Evolutionary conservation across 35 echinoderm and acorn worm genomes (phyloP), one percentile per base, ranked within the genome.

Genomic region (Patiria miniata): DNA sequence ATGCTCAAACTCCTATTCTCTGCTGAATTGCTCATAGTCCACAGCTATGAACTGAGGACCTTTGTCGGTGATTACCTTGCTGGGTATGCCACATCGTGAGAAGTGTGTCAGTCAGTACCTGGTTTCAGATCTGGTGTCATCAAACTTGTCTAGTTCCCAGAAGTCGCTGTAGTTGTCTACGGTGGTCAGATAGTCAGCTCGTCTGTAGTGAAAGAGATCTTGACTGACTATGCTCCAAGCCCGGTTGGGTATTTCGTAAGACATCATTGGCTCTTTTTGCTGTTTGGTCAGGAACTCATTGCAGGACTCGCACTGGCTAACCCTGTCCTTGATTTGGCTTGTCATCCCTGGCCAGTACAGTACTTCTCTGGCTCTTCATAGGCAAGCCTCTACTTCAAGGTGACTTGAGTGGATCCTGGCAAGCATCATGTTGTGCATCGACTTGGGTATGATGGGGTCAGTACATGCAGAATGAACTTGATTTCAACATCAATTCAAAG

Each of bases 301-400:
- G 69, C 92, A 94, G 9, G 51, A 39, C 5, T 76, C 81, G 79
- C 91, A 93, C n/a, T 57, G 73, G 33, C 26, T 50, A 8, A 93
- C 77, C 57, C 28, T 51, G 30, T 65, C 69, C 69, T 83, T 88
- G 18, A 88, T 83, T 33, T 93, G 79, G 18, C 59, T 56, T 78
- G 79, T 8, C 86, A 93, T 93, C 12, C 91, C 79, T 21, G 65
- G 83, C 92, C 87, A 94, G 68, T 85, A 94, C 7, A 95, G 69
- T 5, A 81, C 78, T 54, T 95, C 89, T 38, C 83, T 51, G 47
- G 90, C 94, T 53, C 90, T 61, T 52, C 90, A 10, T 2, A 96
- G 29, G 38, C 90, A 84, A 8, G 94, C 86, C 21, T 92, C 94
- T 37, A 82, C 51, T 36, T 89, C 86, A 28, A 81, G 90, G 42